phyloP scores from a whole-genome alignment of 35 echinoderm and acorn worm genomes.

The Acanthaster planci region DNA sequence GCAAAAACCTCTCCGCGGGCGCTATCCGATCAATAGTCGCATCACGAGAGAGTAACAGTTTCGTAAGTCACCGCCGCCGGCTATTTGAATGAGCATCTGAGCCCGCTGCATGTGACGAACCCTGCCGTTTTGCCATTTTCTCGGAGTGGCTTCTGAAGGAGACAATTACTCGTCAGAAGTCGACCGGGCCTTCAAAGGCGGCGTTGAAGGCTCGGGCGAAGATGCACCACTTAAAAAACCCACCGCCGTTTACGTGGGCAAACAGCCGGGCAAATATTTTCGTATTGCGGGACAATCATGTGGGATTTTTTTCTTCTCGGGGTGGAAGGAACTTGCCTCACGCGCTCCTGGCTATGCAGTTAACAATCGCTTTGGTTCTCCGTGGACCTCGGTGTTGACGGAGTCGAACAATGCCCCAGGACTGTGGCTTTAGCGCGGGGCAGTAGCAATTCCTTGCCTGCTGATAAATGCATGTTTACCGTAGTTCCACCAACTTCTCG shows the following conservation, averaged over 20 bases:
- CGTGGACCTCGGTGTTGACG: not conserved
- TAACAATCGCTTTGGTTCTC: not conserved
- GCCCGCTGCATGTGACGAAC: not conserved
- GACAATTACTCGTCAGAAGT: conserved; percentile 22
- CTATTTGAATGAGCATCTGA: conserved; percentile 11
- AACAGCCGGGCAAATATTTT: conserved; percentile 23
- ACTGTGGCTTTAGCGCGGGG: not conserved
- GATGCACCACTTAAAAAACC: conserved; percentile 14
- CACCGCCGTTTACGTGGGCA: conserved; percentile 21
- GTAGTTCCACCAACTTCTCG: not conserved
- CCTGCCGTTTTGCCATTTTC: not conserved
- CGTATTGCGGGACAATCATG: conserved; percentile 22
- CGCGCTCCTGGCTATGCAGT: too few species aligned
- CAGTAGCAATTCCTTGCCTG: not conserved
- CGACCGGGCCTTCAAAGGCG: not conserved
- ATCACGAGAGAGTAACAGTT: not conserved
- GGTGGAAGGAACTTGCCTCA: too few species aligned
- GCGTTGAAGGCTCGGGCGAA: not conserved
- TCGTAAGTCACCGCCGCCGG: conserved; percentile 6
- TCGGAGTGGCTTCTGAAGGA: not conserved
- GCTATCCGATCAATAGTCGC: not conserved
- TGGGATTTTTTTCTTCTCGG: not conserved
- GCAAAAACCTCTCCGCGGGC: conserved; percentile 23
- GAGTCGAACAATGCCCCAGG: not conserved
- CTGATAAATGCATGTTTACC: conserved; percentile 14